Evolutionary conservation across 2,797 vertebrate genomes (phyloP), one percentile per base, ranked within the genome.

Genomic region (Poeciliopsis gracilis): DNA sequence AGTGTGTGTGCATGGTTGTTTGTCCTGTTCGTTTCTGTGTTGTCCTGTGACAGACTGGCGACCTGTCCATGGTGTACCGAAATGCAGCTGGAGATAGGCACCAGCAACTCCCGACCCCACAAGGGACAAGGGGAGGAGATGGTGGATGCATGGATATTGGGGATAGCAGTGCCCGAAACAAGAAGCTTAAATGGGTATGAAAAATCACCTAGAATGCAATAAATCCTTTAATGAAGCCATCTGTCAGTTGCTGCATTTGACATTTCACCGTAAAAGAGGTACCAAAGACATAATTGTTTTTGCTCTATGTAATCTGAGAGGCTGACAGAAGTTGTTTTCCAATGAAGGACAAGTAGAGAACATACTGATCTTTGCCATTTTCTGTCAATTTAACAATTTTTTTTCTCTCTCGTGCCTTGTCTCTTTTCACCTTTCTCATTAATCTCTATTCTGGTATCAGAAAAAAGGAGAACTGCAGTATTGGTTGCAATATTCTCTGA

Each of bases 381-480:
- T 55, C 61, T 41, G 43, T 75, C 51, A 84, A 79, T 89, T 85
- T 55, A 83, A 82, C 72, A 71, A 72, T 63, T 59, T 8, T 5
- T 5, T 30, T 55, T 45, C 25, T 61, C 41, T 23, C n/a, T 18
- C 10, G 5, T 30, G 9, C 59, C 49, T 51, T 43, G 43, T 73
- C 45, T 41, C 30, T 76, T 81, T 77, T 80, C 59, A 75, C 77
- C 47, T 82, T 70, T 78, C 79, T 81, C 84, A 79, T 75, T 7
- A 82, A 82, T 71, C 80, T 86, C 75, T 7, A n/a, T 78, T 72
- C 49, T 70, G 71, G 87, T 85, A 88, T 84, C 47, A 82, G 79
- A 90, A 75, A 85, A 80, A 67, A 86, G 80, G 77, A 84, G 46
- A 85, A 55, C 43, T 2, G 47, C 38, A 77, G 73, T 55, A 79